Base-by-base conservation (phyloP, 2,797 vertebrate genomes). In the Aratinga solstitialis region DNA sequence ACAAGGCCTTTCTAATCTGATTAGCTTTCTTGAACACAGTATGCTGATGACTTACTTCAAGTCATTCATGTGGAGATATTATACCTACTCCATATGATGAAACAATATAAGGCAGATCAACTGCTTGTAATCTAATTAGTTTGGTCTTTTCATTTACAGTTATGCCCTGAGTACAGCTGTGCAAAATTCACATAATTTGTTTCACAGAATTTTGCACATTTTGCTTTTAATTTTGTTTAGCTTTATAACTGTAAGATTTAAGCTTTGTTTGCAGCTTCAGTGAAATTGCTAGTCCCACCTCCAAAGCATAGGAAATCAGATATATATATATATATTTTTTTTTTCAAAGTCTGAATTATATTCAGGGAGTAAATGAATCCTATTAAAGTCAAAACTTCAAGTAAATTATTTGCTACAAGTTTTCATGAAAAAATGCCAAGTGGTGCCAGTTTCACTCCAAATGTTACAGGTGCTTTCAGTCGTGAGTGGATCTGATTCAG, bases 101-200 rank as follows among this genome's bases (percentile, higher is more conserved):
- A 97, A 97, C 72, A 89, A 96, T 97, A 97, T 95, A 95, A 96
- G 93, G 95, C 96, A 96, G 95, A 97, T 97, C 97, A 97, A 92
- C 96, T 97, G 95, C 96, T 98, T 97, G 97, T 97, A 96, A 96
- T 97, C 97, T 98, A 97, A 98, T 98, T 98, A 98, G 95, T 97
- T 97, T 96, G 95, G 95, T 97, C 95, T 97, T 97, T 97, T 98
- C 97, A 98, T 97, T 98, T 97, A 96, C 97, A 97, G 97, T 98
- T 97, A 97, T 97, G 94, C 95, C 97, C 95, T 74, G 91, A 97
- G 95, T 96, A 89, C 83, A 94, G 83, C 95, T 96, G 94, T 96
- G 91, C 87, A 94, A 94, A 91, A 94, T 89, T 95, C 95, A 71
- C 85, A 65, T 93, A 69, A 94, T 94, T 94, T 90, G 59, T 94